phyloP scores from a whole-genome alignment of 2,113 vertebrate species.

The Vombatus ursinus region DNA sequence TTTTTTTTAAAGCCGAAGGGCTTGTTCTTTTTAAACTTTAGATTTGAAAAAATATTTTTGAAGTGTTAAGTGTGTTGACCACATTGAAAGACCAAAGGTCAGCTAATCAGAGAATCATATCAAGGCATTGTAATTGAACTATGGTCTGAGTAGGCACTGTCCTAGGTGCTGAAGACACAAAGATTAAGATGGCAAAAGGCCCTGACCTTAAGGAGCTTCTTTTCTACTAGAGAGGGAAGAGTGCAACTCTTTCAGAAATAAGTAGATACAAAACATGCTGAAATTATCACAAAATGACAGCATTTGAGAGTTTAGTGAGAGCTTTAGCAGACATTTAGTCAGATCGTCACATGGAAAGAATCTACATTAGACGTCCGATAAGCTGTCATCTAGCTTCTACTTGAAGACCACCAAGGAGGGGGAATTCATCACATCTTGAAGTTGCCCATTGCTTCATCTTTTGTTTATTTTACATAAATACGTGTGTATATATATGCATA shows the following conservation, averaged over 20 bases:
- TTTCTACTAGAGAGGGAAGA: background rate
- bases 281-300: background rate
- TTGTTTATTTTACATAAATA: background rate
- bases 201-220: background rate
- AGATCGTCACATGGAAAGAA: background rate
- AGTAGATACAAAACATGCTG: background rate
- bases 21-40: background rate
- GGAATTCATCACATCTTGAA: background rate
- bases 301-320: background rate
- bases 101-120: background rate
- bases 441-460: background rate
- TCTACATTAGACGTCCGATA: background rate
- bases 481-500: too few relatives aligned
- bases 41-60: background rate
- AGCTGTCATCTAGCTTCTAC: background rate
- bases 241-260: background rate
- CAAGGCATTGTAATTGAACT: background rate
- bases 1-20: background rate
- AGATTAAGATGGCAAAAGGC: background rate
- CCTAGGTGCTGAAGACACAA: background rate
- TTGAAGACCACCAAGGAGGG: background rate
- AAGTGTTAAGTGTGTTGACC: background rate
- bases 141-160: background rate
- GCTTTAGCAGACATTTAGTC: background rate
- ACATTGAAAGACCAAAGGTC: background rate